These are phyloP conservation scores for Nycticorax nycticorax DNA, from an alignment of 2,113 vertebrate species.

Conservation along the genomic window DNA sequence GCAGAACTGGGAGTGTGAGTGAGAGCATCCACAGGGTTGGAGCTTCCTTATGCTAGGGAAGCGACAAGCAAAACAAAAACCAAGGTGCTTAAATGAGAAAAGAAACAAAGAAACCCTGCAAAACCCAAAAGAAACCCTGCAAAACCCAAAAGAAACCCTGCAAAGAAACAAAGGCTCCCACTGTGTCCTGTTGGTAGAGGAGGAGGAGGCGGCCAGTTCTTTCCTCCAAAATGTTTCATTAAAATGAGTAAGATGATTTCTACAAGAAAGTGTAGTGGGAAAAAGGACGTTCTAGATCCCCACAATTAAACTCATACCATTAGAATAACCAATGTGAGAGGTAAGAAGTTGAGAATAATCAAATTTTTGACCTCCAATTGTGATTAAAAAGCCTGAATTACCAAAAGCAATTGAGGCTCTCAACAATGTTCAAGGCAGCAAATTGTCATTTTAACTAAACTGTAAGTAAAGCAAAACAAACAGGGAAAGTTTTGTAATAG, in stretches of 20 bases:
- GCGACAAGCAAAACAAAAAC: background rate
- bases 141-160: background rate
- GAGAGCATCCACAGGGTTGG: background rate
- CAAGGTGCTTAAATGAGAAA: background rate
- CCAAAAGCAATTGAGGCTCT: background rate
- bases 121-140: background rate
- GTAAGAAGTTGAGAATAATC: background rate
- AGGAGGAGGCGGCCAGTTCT: background rate
- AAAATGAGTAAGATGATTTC: background rate
- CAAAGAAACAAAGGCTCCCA: background rate
- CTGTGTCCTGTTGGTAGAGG: background rate
- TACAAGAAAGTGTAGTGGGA: background rate
- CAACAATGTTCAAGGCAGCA: background rate
- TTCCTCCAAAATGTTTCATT: background rate
- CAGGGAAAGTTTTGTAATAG: background rate
- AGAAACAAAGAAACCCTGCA: background rate
- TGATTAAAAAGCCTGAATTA: background rate
- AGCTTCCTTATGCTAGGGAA: background rate
- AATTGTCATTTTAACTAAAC: background rate
- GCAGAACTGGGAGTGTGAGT: background rate
- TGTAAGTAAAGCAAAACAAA: background rate
- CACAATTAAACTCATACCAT: background rate
- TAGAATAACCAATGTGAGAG: background rate
- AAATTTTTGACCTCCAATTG: background rate
- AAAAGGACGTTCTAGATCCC: background rate